These are phyloP conservation scores for Muricea muricata DNA, from an alignment of 92 coral and sea anemone genomes.

Conservation along the genomic window DNA sequence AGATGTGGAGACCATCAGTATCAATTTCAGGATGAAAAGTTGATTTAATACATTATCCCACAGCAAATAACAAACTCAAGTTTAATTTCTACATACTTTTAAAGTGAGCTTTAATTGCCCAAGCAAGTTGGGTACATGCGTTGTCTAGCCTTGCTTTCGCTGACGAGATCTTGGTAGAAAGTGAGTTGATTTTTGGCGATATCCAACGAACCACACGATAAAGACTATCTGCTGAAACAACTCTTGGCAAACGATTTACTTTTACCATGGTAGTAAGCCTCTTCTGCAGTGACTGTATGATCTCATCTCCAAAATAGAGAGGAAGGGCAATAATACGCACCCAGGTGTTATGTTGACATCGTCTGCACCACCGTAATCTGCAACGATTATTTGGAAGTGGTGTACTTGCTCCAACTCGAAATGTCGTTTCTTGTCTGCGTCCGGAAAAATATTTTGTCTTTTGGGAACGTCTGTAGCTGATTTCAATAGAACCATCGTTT, in stretches of 20 bases:
- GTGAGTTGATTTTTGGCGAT: conserved; percentile 17
- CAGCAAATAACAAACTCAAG: too few species aligned
- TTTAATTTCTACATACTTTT: conserved; percentile 36
- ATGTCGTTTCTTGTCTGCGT: background rate
- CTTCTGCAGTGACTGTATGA: background rate
- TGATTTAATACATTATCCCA: too few species aligned
- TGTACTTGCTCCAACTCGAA: conserved; percentile 15
- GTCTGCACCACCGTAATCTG: background rate
- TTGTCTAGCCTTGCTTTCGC: conserved; percentile 19
- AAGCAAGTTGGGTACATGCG: conserved; percentile 5
- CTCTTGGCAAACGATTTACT: conserved; percentile 14
- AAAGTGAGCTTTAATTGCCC: conserved; percentile 5
- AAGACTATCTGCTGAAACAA: conserved; percentile 44
- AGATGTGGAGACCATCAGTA: too few species aligned
- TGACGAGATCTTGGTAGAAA: conserved; percentile 12
- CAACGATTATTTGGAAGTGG: background rate
- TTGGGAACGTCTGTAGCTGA: background rate
- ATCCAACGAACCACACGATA: conserved; percentile 34
- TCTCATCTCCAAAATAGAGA: conserved; percentile 23
- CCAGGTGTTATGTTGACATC: background rate
- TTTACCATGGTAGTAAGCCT: background rate
- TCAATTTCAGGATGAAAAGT: too few species aligned
- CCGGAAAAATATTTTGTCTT: background rate
- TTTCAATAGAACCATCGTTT: conserved; percentile 19
- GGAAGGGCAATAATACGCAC: conserved; percentile 25